phyloP scores from a whole-genome alignment of 1,140 invertebrate species.

The Pseudomyrmex concolor region DNA sequence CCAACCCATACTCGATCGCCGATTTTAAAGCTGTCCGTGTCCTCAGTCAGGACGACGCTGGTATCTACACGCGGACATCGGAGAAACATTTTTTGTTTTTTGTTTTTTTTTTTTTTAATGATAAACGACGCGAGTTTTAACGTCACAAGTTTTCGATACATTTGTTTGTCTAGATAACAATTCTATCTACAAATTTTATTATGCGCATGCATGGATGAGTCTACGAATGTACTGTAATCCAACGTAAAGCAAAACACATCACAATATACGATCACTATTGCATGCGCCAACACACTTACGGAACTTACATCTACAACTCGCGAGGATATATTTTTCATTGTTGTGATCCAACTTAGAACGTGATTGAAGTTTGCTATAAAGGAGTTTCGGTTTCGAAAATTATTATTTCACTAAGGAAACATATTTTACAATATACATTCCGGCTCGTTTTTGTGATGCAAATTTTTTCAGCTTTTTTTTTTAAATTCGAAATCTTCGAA shows the following conservation, averaged over 20 bases:
- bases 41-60: slow-evolving; percentile 93
- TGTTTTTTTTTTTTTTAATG: too few relatives aligned
- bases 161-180: not conserved
- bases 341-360: not conserved
- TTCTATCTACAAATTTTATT: not conserved
- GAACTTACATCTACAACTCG: slow-evolving; percentile 5
- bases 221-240: not conserved
- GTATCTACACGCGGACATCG: slow-evolving; percentile 88
- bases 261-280: not conserved
- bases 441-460: not conserved
- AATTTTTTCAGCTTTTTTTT: not conserved
- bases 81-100: not conserved
- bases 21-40: slow-evolving; percentile 97
- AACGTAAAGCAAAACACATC: not conserved
- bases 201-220: not conserved
- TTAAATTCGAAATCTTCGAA: not conserved
- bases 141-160: too few relatives aligned
- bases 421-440: not conserved
- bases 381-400: not conserved
- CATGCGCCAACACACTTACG: not conserved
- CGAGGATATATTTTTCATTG: not conserved
- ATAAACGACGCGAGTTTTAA: too few relatives aligned
- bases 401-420: not conserved
- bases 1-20: slow-evolving; percentile 98
- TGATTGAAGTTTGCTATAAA: not conserved